Evolutionary conservation across 1,140 invertebrate species (phyloP), one percentile per base, ranked within the genome.

Genomic region (Myzus persicae): DNA sequence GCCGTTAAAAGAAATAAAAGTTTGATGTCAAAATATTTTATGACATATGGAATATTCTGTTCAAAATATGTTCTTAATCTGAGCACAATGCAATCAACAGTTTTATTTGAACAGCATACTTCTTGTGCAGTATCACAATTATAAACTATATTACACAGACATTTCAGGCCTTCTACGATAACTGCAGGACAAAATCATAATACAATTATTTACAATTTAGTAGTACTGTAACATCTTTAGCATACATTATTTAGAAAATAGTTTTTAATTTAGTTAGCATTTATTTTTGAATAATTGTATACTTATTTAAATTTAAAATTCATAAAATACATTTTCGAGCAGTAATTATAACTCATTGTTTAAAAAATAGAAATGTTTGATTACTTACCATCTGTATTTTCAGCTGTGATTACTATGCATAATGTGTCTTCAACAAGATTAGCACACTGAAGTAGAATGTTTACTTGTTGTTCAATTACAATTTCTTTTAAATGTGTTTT

Each of bases 1-100:
- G 98, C 98, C 48, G 98, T 98, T 76, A 99, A 95, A 48, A 99
- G 96, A 95, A 99, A 99, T 87, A 99, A 95, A 93, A 99, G 96
- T 95, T 98, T 97, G 96, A 98, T 97, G 94, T 99, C 97, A 96
- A 97, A 99, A 94, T 97, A 97, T 95, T 98, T 98, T 40, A 99
- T 96, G 90, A 97, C 96, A 95, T 97, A 95, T 24, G 94, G 94
- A 26, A 96, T 94, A 76, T 95, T 94, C 44, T 96, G 95, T 94
- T 96, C 96, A 94, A 95, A 96, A 94, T 97, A 97, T 38, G 96
- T 96, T 94, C 96, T 96, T n/a, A 99, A 95, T 92, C 98, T 96
- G 93, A 97, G 96, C 7, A 98, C 96, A 42, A 99, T 96, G 85
- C 96, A 96, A 94, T 97, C 96, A 31, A 98, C 95, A 94, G 97